Conservation (phyloP, 2,113 vertebrate genomes). For the Antechinus flavipes region DNA sequence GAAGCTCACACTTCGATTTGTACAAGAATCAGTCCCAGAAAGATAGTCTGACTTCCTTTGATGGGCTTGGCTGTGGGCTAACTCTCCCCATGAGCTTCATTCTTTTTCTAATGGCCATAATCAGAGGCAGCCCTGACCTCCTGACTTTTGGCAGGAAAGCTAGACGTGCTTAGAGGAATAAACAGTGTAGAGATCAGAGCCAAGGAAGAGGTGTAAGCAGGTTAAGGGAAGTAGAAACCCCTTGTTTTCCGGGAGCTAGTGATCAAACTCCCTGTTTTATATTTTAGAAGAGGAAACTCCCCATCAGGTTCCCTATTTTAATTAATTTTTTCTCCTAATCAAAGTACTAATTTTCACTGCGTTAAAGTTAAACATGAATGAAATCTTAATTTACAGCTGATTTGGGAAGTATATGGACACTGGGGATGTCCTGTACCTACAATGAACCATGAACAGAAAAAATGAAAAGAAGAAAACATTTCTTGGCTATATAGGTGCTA, state of each 20-base stretch:
- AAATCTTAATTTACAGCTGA: conserved; percentile 22
- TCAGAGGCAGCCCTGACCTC: conserved; percentile 32
- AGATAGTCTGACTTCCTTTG: background rate
- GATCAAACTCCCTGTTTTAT: no score
- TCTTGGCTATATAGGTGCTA: background rate
- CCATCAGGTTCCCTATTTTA: background rate
- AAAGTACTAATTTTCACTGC: background rate
- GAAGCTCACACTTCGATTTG: no score
- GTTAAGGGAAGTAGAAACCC: background rate
- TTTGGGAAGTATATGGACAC: background rate
- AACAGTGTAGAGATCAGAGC: background rate
- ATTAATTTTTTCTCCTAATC: background rate
- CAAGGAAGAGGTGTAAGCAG: background rate
- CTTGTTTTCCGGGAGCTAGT: background rate
- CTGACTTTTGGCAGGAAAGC: conserved; percentile 27
- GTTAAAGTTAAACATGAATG: background rate
- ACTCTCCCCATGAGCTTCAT: conserved; percentile 26
- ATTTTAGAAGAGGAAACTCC: background rate
- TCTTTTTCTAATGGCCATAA: conserved; percentile 41
- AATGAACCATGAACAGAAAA: background rate
- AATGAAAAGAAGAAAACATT: background rate
- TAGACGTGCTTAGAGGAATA: background rate
- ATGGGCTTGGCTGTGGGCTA: conserved; percentile 20
- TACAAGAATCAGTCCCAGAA: conserved; percentile 7
- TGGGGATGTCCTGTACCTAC: background rate